Evolutionary conservation across 2,888 invertebrate genomes (phyloP), one percentile per base, ranked within the genome.

Genomic region (Protodeltote pygarga): DNA sequence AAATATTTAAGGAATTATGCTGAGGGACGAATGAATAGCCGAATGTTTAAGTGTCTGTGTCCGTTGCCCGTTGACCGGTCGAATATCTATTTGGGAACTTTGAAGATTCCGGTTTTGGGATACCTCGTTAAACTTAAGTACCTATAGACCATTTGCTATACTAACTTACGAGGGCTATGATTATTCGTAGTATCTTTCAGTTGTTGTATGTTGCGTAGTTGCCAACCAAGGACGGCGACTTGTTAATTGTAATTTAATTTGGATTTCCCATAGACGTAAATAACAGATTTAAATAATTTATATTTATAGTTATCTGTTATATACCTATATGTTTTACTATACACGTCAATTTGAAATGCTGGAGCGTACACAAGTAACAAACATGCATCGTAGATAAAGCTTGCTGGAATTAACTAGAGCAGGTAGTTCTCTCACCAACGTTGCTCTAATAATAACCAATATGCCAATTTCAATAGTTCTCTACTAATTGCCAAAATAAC

Each of bases 201-300:
- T 9, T 35, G n/a, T n/a, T n/a, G n/a, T 20, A 5, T 3, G 25
- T 24, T 41, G 24, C 24, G 17, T 42, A 25, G 34, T 51, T 34
- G 46, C 27, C n/a, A 33, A 16, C 35, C 65, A 64, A 65, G 69
- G 68, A 51, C 44, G 34, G 11, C 57, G 21, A 49, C 31, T 58
- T 21, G 13, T 14, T 54, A 48, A 57, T 54, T 60, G 49, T 57
- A 44, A 31, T 47, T 65, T 52, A 51, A 54, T 58, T 69, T 53
- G 68, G 68, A 55, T 68, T 68, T 68, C 25, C 68, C 69, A 47
- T 37, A 55, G 28, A 65, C 66, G 57, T 63, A 58, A 44, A 52
- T 45, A 49, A 45, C 29, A 24, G 28, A 62, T 62, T 65, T 59
- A 55, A 50, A 57, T 68, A 60, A 57, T 62, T 53, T 37, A 47